Evolutionary conservation across 2,888 invertebrate species (phyloP).

Genomic region (Keiferia lycopersicella): DNA sequence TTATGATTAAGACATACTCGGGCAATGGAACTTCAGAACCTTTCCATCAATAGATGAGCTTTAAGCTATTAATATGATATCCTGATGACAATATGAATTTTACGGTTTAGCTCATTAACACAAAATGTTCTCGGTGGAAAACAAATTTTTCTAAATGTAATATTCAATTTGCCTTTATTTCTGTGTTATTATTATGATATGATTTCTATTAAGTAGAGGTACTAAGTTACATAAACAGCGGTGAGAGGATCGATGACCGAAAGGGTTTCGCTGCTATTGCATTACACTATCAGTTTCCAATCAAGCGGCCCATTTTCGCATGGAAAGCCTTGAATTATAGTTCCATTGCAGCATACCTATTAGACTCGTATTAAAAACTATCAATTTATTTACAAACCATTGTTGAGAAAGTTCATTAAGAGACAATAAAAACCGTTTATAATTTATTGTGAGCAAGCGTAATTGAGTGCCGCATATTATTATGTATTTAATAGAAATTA

Average conservation of each 20-base stretch:
- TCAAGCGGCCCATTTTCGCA: constrained; percentile 15
- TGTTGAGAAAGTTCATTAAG: constrained; percentile 7
- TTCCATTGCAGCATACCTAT: constrained; percentile 16
- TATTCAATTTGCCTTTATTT: no score
- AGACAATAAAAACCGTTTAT: not conserved
- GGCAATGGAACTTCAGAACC: no score
- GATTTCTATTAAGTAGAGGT: not conserved
- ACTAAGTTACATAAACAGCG: constrained; percentile 8
- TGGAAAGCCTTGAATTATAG: constrained; percentile 12
- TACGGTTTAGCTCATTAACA: no score
- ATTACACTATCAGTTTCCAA: constrained; percentile 19
- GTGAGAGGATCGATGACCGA: constrained; percentile 14
- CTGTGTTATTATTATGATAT: not conserved
- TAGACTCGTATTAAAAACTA: constrained; percentile 3
- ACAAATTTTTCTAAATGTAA: no score
- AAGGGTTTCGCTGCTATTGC: constrained; percentile 9
- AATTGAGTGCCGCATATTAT: not conserved
- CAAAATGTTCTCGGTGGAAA: no score
- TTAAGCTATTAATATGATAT: no score
- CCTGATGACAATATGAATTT: no score
- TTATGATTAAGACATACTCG: no score
- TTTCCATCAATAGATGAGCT: no score
- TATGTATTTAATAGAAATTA: constrained; percentile 5
- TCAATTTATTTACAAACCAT: constrained; percentile 8
- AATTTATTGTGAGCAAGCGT: constrained; percentile 4